Conservation (phyloP, 2,113 vertebrate species). For the Pangasianodon hypophthalmus region DNA sequence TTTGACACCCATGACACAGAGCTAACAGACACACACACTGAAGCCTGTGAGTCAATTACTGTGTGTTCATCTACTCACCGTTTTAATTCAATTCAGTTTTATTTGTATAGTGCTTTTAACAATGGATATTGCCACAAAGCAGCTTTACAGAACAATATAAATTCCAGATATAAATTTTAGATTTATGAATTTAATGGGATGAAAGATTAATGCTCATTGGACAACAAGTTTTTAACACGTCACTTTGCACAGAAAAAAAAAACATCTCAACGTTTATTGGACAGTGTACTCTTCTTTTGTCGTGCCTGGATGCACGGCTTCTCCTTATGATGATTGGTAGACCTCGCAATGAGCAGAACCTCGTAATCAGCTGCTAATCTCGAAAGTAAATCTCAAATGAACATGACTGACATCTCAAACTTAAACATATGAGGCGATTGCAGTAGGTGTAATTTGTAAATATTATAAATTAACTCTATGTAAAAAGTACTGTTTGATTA, state of each 20-base stretch:
- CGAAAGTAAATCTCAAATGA: neutral
- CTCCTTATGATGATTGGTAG: neutral
- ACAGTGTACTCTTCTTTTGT: neutral
- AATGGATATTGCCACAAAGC: too few relatives aligned
- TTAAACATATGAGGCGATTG: too few relatives aligned
- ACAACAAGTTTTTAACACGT: too few relatives aligned
- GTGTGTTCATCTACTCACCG: neutral
- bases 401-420: neutral
- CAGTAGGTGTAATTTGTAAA: neutral
- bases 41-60: neutral
- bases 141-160: too few relatives aligned
- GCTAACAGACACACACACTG: neutral
- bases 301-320: neutral
- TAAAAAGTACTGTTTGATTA: neutral
- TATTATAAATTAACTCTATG: neutral
- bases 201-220: too few relatives aligned
- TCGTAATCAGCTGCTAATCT: neutral
- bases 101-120: too few relatives aligned
- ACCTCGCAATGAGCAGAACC: neutral
- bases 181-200: too few relatives aligned
- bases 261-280: too few relatives aligned
- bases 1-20: neutral
- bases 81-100: too few relatives aligned
- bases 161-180: too few relatives aligned
- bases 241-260: too few relatives aligned